Percentiles rank a stretch among this genome's conserved stretches.
phyloP scores from a whole-genome alignment of 2,888 invertebrate genomes.

The Mactromeris polynyma region DNA sequence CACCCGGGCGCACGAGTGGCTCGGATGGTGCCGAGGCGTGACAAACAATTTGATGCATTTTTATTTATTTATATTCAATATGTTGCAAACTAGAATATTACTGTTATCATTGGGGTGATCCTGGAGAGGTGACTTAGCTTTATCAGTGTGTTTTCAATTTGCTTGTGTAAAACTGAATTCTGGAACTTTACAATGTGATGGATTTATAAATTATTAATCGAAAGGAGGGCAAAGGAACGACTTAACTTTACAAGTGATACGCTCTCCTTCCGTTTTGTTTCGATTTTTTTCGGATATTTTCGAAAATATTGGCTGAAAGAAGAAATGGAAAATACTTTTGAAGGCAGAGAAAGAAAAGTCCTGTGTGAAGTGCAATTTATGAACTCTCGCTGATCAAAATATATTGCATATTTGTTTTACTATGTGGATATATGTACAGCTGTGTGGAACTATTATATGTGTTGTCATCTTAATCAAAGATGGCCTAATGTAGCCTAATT shows the following conservation, averaged over 20 bases:
- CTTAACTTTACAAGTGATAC: neutral
- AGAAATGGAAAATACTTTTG: neutral
- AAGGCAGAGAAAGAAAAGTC: neutral
- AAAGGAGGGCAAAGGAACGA: slow-evolving; percentile 8
- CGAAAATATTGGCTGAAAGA: neutral
- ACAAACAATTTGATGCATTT: slow-evolving; percentile 31
- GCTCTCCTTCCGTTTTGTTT: neutral
- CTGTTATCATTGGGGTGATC: neutral
- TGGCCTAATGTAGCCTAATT: neutral
- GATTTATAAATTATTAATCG: neutral
- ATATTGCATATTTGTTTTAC: neutral
- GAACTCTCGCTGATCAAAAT: slow-evolving; percentile 4
- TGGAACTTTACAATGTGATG: slow-evolving; percentile 11
- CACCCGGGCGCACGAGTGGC: slow-evolving; percentile 51
- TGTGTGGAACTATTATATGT: neutral
- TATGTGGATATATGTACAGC: neutral
- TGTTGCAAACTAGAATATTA: neutral
- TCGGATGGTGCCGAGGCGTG: slow-evolving; percentile 34
- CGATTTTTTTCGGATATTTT: neutral
- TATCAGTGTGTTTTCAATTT: neutral
- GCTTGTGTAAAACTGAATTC: neutral
- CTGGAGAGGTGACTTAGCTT: neutral
- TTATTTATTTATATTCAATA: neutral
- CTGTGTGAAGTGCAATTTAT: slow-evolving; percentile 14
- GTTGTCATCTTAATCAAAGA: neutral